phyloP scores from a whole-genome alignment of 2,797 vertebrate genomes.

The Halcyon leucocephala region DNA sequence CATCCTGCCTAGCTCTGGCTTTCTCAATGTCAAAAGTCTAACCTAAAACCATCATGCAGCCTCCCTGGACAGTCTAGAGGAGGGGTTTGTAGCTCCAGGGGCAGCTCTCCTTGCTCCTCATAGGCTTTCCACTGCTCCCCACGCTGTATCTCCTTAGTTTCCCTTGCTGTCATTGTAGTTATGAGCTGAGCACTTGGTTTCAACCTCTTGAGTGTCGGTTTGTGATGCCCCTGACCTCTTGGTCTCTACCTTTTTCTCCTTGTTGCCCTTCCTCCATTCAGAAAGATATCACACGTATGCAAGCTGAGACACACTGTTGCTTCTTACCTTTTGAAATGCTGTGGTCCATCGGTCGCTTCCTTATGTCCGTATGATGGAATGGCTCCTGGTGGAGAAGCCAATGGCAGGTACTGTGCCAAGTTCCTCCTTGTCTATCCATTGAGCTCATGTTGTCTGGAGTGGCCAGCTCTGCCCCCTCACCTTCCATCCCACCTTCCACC shows the following conservation, averaged over 20 bases:
- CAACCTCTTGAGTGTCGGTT: not conserved
- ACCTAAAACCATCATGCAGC: not conserved
- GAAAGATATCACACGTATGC: rapidly evolving
- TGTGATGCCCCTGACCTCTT: not conserved
- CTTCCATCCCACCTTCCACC: too few relatives aligned
- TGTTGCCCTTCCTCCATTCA: not conserved
- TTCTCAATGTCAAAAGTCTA: not conserved
- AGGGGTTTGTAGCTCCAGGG: not conserved
- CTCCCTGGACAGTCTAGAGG: not conserved
- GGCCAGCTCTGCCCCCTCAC: not conserved
- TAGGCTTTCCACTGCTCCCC: not conserved
- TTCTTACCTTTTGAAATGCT: not conserved
- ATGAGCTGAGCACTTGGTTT: not conserved
- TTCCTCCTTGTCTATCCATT: not conserved
- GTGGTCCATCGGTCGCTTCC: not conserved
- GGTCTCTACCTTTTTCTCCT: not conserved
- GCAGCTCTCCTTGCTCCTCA: not conserved
- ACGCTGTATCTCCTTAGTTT: rapidly evolving
- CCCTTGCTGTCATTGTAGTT: not conserved
- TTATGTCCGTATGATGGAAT: rapidly evolving
- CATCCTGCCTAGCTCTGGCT: not conserved
- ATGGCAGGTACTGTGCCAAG: not conserved
- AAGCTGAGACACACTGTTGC: not conserved
- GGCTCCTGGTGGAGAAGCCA: not conserved
- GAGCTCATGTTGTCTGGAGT: not conserved